Conservation (phyloP, 1,140 invertebrate genomes). For the Sarcophaga bullata region DNA sequence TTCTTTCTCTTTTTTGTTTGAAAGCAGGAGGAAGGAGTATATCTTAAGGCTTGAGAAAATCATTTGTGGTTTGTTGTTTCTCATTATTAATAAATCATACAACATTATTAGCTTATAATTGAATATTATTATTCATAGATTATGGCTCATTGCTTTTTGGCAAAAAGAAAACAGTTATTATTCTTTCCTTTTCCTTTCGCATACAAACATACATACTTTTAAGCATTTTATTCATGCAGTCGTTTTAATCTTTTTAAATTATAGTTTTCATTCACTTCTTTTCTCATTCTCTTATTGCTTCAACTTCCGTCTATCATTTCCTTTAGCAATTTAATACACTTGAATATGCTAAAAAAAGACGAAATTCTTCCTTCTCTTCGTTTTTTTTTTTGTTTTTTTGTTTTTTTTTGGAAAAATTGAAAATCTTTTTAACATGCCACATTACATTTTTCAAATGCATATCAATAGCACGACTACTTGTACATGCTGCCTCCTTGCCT, state of each 20-base stretch:
- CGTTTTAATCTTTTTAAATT: constrained; percentile 18
- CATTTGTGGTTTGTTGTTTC: too few species aligned
- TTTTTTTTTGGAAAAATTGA: not conserved
- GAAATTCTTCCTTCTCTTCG: too few species aligned
- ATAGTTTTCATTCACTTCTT: not conserved
- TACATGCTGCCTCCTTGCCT: not conserved
- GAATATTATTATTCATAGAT: not conserved
- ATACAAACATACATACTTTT: too few species aligned
- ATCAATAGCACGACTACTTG: not conserved
- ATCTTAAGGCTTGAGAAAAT: too few species aligned
- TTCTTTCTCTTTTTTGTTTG: too few species aligned
- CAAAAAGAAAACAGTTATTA: not conserved
- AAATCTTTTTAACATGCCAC: constrained; percentile 38
- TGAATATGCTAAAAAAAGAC: not conserved
- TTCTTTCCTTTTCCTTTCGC: not conserved
- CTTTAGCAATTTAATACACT: constrained; percentile 46
- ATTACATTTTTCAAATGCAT: constrained; percentile 38
- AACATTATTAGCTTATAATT: not conserved
- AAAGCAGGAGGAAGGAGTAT: too few species aligned
- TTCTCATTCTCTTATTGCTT: constrained; percentile 4
- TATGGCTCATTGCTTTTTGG: constrained; percentile 1
- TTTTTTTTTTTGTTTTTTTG: too few species aligned
- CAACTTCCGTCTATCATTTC: constrained; percentile 48
- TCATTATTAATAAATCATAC: not conserved
- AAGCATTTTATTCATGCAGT: not conserved